Base-by-base conservation (phyloP, 2,113 vertebrate species). In the Oryzias melastigma region DNA sequence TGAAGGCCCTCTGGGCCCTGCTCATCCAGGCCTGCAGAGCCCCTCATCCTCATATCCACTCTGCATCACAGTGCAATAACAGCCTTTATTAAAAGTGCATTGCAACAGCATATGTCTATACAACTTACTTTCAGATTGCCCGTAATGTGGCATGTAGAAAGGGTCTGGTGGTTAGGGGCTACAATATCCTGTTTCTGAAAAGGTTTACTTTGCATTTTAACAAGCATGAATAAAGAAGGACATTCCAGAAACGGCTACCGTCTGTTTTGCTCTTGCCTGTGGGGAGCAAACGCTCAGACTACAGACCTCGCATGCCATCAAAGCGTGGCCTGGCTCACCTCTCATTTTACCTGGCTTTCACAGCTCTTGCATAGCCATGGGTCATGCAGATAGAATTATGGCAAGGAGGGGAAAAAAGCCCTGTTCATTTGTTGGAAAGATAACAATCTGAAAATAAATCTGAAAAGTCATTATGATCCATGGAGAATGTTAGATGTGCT, bases 81-180 rank as follows among this genome's bases (percentile, higher is more conserved):
- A 80, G 85, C 79, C 80, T 92, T 93, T 91, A 92, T 92, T 90
- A 91, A 91, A 92, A 91, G 84, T 71, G 87, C 87, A 87, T 84
- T 85, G 88, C 81, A 78, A 73, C 84, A 82, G 68, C 75, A 75
- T 85, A 81, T 86, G 84, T 71, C 77, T 76, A 77, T 82, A 75
- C 83, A 83, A 82, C 86, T 82, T 63, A 81, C 76, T 86, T 71
- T 87, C 78, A 78, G 81, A 81, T 83, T 80, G 79, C 77, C 78
- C 75, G 79, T 88, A 86, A 87, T 85, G 68, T 87, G 85, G 83
- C 80, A 73, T 77, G 76, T 80, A 81, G 73, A 81, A 72, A 75
- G 71, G 75, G 68, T 80, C 74, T 85, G 68, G 68, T 85, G 87
- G 86, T 90, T 90, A 72, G 86, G 79, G 84, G 87, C 85, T 84